Evolutionary conservation across 2,797 vertebrate species (phyloP).

Genomic region (Pempheris klunzingeri): DNA sequence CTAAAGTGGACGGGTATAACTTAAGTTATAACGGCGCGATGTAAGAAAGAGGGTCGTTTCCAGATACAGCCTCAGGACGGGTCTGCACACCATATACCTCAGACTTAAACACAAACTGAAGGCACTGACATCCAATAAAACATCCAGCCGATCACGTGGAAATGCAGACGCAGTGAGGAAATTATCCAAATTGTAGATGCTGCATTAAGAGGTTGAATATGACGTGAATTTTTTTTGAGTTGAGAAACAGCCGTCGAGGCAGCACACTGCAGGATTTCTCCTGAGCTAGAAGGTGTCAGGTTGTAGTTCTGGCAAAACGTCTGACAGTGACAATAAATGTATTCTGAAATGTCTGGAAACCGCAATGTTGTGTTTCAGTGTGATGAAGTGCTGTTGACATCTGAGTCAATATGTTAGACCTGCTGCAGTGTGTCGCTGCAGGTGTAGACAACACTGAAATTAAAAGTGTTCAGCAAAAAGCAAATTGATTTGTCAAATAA

Average conservation of each 20-base stretch:
- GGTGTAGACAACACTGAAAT: slow-evolving; percentile 51
- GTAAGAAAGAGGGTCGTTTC: slow-evolving; percentile 29
- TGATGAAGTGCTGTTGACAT: slow-evolving; percentile 71
- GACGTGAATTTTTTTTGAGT: neutral
- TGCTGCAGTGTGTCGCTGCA: slow-evolving; percentile 61
- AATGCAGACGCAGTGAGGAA: slow-evolving; percentile 10
- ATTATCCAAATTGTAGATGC: slow-evolving; percentile 12
- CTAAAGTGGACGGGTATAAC: slow-evolving; percentile 16
- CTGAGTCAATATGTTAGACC: slow-evolving; percentile 63
- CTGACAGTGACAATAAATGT: slow-evolving; percentile 68
- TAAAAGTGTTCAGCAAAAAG: slow-evolving; percentile 65
- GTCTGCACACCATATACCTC: slow-evolving; percentile 80
- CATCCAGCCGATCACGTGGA: slow-evolving; percentile 16
- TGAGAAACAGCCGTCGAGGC: slow-evolving; percentile 8
- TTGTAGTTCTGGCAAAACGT: slow-evolving; percentile 42
- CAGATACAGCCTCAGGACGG: slow-evolving; percentile 77
- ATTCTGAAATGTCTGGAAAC: slow-evolving; percentile 69
- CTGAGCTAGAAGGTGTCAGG: slow-evolving; percentile 40
- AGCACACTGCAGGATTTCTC: slow-evolving; percentile 44
- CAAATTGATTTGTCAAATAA: slow-evolving; percentile 75
- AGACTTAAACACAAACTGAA: slow-evolving; percentile 64
- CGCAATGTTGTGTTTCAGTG: slow-evolving; percentile 69
- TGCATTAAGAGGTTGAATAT: slow-evolving; percentile 12
- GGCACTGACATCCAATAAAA: slow-evolving; percentile 32
- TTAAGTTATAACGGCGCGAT: slow-evolving; percentile 16